Percentiles rank a stretch among this genome's conserved stretches.
These are phyloP conservation scores for Acrocyrtus sp. DNA, from an alignment of 2,888 invertebrate species.

Conservation along the genomic window DNA sequence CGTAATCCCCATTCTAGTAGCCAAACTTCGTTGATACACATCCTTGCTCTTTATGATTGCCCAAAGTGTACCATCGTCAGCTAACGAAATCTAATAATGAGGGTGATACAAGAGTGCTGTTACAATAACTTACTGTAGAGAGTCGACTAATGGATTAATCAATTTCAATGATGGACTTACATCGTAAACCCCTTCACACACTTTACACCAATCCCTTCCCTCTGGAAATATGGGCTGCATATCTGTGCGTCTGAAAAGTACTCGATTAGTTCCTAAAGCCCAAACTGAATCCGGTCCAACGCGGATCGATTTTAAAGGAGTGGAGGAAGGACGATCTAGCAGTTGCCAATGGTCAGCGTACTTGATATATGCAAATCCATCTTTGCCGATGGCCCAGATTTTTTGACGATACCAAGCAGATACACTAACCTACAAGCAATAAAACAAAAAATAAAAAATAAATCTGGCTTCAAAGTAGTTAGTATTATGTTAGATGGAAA, in stretches of 20 bases:
- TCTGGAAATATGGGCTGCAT: slow-evolving; percentile 80
- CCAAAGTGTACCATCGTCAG: slow-evolving; percentile 75
- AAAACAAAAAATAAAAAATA: too few relatives aligned
- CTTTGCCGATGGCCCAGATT: slow-evolving; percentile 88
- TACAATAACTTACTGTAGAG: neutral
- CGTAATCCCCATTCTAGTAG: slow-evolving; percentile 79
- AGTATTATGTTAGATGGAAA: neutral
- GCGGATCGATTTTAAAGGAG: slow-evolving; percentile 78
- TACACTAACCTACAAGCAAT: slow-evolving; percentile 70
- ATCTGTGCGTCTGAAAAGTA: slow-evolving; percentile 80
- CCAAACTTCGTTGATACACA: slow-evolving; percentile 71
- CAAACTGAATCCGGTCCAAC: slow-evolving; percentile 80
- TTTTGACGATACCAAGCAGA: slow-evolving; percentile 76
- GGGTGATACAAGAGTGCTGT: neutral
- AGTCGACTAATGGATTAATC: neutral
- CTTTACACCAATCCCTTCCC: slow-evolving; percentile 80
- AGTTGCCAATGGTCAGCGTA: slow-evolving; percentile 60
- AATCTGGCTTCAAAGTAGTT: neutral
- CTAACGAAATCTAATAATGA: slow-evolving; percentile 56
- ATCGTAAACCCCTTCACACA: slow-evolving; percentile 65
- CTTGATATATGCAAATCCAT: slow-evolving; percentile 79
- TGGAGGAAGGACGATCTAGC: slow-evolving; percentile 75
- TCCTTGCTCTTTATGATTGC: slow-evolving; percentile 73
- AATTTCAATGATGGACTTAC: slow-evolving; percentile 61
- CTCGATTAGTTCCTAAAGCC: slow-evolving; percentile 75